These are phyloP conservation scores for Petrocephalus microphthalmus DNA, from an alignment of 2,113 vertebrate species.

Conservation along the genomic window DNA sequence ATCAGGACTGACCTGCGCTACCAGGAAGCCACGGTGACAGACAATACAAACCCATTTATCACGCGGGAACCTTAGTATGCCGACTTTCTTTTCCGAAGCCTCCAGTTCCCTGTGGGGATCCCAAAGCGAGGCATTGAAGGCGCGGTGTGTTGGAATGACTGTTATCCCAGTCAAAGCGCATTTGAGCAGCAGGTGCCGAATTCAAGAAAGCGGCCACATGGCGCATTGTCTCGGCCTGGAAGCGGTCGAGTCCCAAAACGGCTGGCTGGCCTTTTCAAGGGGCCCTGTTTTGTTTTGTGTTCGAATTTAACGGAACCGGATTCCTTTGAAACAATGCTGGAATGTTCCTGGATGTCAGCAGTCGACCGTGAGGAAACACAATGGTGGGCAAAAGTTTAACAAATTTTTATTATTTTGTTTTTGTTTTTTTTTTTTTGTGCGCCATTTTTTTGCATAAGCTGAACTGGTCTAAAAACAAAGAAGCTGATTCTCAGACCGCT, in stretches of 20 bases:
- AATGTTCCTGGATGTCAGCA: background rate
- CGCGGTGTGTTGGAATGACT: constrained; percentile 18
- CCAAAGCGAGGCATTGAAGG: constrained; percentile 12
- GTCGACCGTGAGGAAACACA: background rate
- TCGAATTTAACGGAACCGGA: background rate
- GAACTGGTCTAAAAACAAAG: background rate
- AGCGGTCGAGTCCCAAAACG: constrained; percentile 12
- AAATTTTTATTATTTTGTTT: background rate
- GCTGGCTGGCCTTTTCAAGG: background rate
- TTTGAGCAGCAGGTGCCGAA: constrained; percentile 32
- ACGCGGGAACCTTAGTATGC: constrained; percentile 63
- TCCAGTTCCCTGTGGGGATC: constrained; percentile 50
- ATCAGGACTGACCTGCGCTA: constrained; percentile 90
- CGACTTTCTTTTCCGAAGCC: constrained; percentile 67
- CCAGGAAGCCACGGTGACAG: constrained; percentile 88
- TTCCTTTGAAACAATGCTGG: background rate
- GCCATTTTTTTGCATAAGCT: background rate
- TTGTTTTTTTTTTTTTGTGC: background rate
- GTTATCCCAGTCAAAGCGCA: constrained; percentile 29
- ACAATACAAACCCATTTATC: constrained; percentile 97
- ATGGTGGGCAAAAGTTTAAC: background rate
- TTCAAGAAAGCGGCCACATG: background rate
- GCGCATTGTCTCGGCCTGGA: background rate
- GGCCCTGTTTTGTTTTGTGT: background rate
- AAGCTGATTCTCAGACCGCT: background rate